These are phyloP conservation scores for Eptesicus fuscus DNA, from an alignment of 2,113 vertebrate species.

Conservation along the genomic window DNA sequence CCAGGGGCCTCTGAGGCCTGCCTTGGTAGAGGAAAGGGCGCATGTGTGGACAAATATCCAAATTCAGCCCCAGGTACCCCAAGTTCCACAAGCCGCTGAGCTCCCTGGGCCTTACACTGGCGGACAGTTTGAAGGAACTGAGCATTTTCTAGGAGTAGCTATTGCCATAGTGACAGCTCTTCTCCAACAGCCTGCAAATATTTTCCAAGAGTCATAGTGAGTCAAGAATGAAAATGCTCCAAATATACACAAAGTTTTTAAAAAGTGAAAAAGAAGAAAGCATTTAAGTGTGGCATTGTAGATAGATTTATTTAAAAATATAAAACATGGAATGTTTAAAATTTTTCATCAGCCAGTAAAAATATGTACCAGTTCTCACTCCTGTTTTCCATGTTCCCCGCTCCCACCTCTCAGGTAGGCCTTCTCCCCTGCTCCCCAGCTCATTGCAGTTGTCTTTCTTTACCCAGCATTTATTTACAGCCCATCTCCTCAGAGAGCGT, in stretches of 20 bases:
- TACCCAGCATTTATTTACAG: background rate
- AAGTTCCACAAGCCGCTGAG: background rate
- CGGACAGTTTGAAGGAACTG: background rate
- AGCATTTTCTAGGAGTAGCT: background rate
- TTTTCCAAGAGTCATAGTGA: background rate
- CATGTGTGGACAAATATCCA: background rate
- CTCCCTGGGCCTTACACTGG: background rate
- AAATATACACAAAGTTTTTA: background rate
- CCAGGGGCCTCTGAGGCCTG: background rate
- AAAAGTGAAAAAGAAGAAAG: background rate
- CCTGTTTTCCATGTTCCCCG: background rate
- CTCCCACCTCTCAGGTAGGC: background rate
- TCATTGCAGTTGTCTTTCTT: background rate
- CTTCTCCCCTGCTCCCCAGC: background rate
- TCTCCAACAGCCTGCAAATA: background rate
- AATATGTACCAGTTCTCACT: background rate
- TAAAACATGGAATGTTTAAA: background rate
- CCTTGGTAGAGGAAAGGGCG: background rate
- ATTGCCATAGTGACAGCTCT: background rate
- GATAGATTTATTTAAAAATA: background rate
- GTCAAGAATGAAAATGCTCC: background rate
- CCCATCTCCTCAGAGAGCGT: background rate
- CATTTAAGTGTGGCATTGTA: background rate
- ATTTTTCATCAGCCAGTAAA: background rate
- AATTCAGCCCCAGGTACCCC: background rate